phyloP scores from a whole-genome alignment of 2,113 vertebrate species.

The Zosterops japonicus region DNA sequence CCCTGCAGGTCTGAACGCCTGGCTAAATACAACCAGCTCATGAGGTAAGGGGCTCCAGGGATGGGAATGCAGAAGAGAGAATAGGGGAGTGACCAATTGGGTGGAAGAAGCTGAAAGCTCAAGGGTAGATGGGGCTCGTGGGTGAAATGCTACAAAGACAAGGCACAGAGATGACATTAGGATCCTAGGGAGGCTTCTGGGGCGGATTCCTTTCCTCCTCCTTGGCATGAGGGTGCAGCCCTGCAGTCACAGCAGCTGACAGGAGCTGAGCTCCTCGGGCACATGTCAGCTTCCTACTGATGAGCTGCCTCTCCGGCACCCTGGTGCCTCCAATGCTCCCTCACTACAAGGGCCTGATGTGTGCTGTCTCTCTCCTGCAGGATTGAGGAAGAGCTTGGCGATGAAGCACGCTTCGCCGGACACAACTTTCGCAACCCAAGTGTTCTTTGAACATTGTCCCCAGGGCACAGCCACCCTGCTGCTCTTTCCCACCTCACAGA shows the following conservation, averaged over 20 bases:
- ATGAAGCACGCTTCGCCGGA: conserved; percentile 89
- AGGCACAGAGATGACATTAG: neutral
- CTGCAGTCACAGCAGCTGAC: neutral
- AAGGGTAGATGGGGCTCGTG: neutral
- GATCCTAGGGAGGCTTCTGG: neutral
- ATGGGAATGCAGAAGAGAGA: neutral
- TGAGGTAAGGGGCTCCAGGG: conserved; percentile 80
- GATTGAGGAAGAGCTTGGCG: conserved; percentile 91
- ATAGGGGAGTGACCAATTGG: fast-evolving
- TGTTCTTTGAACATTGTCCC: conserved; percentile 78
- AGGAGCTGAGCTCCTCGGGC: neutral
- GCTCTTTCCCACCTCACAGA: conserved; percentile 55
- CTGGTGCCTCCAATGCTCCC: neutral
- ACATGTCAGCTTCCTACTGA: neutral
- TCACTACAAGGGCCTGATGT: neutral
- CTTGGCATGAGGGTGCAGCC: neutral
- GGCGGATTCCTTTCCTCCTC: neutral
- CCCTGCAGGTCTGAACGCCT: conserved; percentile 92
- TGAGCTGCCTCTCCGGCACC: fast-evolving
- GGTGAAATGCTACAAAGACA: neutral
- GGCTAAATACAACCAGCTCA: conserved; percentile 95
- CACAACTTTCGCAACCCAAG: conserved; percentile 94
- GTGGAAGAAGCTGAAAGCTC: neutral
- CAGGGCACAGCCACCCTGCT: conserved; percentile 27
- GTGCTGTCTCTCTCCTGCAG: conserved; percentile 65